Base-by-base conservation (phyloP, 1,140 invertebrate species). In the Penaeus vannamei region DNA sequence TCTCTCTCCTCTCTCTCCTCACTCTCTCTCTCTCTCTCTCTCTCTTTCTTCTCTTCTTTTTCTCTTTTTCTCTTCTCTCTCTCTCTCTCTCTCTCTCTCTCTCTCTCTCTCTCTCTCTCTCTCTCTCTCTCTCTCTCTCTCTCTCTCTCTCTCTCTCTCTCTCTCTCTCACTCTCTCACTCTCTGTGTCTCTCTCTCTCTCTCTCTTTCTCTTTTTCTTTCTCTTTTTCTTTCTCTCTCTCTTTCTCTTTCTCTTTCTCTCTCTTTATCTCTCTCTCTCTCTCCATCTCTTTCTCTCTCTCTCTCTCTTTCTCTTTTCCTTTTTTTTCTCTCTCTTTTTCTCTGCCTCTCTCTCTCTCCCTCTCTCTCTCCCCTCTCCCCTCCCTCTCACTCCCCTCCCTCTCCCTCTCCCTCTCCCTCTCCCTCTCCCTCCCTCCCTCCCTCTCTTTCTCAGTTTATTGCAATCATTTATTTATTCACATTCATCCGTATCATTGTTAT, bases 271-370 rank as follows among this genome's bases (percentile, higher is more conserved):
- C 53, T 59, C 60, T 83, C 81, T 83, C 81, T 83, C 81, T 83
- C 81, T 83, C 81, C 64, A 60, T 60, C 26, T 61, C 81, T 83
- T 26, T 61, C 81, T 61, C 46, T 83, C 81, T 64, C 59, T 61
- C 59, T 83, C 59, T 83, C 81, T 26, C 81, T 83, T 23, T 83
- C 81, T 61, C 59, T 83, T 26, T 61, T 23, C 17, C 23, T 29
- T 1, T 62, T 7, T 61, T 26, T 60, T 14, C 10, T 26, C 64
- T 26, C 4, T 26, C 29, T 8, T 14, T 19, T 29, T 5, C 20
- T 7, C 29, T 7, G 8, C 36, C 1, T 1, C 26, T 23, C 10
- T 23, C 26, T 19, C 8, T 17, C 5, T 64, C 8, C 8, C 80
- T 7, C 5, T n/a, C 3, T 23, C 26, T 32, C 4, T 32, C 26